Conservation (phyloP, 2,113 vertebrate species). For the Onychostoma macrolepis region DNA sequence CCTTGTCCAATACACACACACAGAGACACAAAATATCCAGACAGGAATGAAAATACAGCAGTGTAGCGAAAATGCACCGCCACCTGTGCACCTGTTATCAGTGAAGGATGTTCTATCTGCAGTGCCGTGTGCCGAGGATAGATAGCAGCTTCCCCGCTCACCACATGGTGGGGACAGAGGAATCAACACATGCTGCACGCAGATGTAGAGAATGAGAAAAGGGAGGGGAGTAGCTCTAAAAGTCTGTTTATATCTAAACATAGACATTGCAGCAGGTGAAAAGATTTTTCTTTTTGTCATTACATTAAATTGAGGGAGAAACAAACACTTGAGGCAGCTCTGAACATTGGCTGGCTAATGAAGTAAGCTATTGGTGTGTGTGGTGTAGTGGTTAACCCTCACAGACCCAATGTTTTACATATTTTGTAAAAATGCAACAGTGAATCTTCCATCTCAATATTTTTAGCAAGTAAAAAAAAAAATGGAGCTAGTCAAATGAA, state of each 20-base stretch:
- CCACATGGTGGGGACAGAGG: slow-evolving; percentile 24
- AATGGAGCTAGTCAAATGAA: background rate
- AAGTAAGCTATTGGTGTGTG: background rate
- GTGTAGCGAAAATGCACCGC: background rate
- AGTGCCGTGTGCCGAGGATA: background rate
- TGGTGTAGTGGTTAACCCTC: background rate
- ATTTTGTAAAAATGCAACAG: too few species aligned
- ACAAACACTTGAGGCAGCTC: background rate
- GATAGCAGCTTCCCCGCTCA: background rate
- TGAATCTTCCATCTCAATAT: background rate
- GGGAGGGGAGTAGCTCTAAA: background rate
- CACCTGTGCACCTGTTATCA: slow-evolving; percentile 2
- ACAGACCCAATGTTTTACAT: background rate
- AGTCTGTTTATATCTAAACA: background rate
- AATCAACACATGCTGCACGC: background rate
- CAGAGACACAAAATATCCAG: background rate
- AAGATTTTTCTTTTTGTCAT: background rate
- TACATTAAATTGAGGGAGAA: background rate
- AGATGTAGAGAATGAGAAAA: background rate
- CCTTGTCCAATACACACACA: too few species aligned
- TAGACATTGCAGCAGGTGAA: background rate
- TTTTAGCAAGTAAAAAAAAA: background rate
- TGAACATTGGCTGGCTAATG: background rate
- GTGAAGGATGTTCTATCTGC: slow-evolving; percentile 5
- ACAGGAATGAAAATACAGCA: background rate